Evolutionary conservation across 2,113 vertebrate genomes (phyloP).

Genomic region (Dromiciops gliroides): DNA sequence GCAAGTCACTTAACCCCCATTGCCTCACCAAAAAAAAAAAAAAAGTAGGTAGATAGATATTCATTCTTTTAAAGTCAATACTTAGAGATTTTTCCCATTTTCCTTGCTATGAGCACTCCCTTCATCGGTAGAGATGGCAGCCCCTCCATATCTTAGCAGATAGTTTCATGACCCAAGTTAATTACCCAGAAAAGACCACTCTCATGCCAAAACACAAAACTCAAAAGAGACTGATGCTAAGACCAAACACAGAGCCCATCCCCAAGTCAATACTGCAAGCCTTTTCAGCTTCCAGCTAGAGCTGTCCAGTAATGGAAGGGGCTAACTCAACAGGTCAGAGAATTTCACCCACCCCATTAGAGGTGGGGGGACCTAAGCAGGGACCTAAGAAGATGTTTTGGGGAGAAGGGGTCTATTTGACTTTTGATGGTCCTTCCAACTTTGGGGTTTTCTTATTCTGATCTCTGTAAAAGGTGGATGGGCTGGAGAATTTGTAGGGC

Average conservation of each 20-base stretch:
- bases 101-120: background rate
- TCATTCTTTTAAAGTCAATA: no score
- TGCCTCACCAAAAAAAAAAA: no score
- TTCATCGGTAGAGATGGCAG: background rate
- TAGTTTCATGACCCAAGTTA: background rate
- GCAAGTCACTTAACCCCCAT: no score
- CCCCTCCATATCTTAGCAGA: background rate
- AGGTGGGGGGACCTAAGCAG: background rate
- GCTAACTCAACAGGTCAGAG: background rate
- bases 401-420: background rate
- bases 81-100: no score
- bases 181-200: background rate
- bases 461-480: background rate
- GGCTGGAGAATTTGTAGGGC: background rate
- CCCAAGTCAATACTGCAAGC: background rate
- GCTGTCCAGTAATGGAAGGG: background rate
- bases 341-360: background rate
- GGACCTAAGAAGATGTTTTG: background rate
- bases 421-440: background rate
- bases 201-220: background rate
- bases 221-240: background rate
- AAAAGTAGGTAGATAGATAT: no score
- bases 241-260: background rate
- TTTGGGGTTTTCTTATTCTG: background rate
- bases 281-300: background rate